Conservation (phyloP, 92 coral and sea anemone species). For the Zoanthus gigantus region DNA sequence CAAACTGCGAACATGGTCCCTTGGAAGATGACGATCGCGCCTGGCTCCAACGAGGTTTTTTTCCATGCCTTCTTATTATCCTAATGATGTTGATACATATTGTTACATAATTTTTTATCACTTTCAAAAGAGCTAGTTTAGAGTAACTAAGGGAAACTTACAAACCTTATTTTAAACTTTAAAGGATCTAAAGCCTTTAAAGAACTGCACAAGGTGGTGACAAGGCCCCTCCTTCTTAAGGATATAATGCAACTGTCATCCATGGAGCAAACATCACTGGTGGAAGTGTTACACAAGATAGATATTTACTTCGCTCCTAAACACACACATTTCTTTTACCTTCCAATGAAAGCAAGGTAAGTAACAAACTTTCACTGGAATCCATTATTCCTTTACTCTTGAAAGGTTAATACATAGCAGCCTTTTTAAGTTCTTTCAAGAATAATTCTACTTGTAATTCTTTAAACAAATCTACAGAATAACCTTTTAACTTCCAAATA, state of each 20-base stretch:
- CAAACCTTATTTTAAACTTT: not conserved
- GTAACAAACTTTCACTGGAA: not conserved
- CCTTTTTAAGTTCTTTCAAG: not conserved
- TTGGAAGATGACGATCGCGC: conserved; percentile 11
- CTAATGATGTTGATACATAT: not conserved
- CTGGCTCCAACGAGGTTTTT: conserved; percentile 15
- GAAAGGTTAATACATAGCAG: not conserved
- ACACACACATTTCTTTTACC: conserved; percentile 63
- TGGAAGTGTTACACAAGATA: conserved; percentile 54
- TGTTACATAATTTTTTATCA: not conserved
- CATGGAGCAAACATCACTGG: conserved; percentile 58
- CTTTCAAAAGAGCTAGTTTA: not conserved
- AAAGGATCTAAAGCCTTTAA: conserved; percentile 55
- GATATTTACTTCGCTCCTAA: conserved; percentile 64
- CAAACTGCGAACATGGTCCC: conserved; percentile 46
- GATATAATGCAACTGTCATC: conserved; percentile 46
- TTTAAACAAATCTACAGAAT: not conserved
- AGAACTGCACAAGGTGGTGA: conserved; percentile 52
- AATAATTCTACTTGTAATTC: not conserved
- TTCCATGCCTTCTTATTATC: not conserved
- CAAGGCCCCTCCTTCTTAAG: conserved; percentile 34
- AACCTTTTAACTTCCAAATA: not conserved
- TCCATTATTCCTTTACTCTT: not conserved
- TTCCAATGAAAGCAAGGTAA: conserved; percentile 65
- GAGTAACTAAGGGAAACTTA: not conserved